These are phyloP conservation scores for Neocrepidodera transversa DNA, from an alignment of 2,888 invertebrate genomes.

Conservation along the genomic window DNA sequence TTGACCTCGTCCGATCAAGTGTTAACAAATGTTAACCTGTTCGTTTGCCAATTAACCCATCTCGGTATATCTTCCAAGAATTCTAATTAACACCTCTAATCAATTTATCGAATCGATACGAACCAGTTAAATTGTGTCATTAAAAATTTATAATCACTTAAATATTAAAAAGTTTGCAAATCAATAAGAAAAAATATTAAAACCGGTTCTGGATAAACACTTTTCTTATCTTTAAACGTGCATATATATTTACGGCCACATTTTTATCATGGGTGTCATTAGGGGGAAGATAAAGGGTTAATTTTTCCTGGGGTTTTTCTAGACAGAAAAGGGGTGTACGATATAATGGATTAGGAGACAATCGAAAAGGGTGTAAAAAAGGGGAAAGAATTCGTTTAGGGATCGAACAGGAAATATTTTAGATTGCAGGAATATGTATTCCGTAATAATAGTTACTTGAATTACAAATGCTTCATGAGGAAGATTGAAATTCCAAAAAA, in stretches of 20 bases:
- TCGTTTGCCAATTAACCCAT: constrained; percentile 43
- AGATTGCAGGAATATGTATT: neutral
- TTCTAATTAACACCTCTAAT: constrained; percentile 38
- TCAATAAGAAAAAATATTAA: too few relatives aligned
- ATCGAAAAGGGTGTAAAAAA: neutral
- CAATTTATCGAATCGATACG: constrained; percentile 10
- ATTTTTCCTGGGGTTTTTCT: constrained; percentile 12
- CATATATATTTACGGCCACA: constrained; percentile 33
- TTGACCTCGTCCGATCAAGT: constrained; percentile 48
- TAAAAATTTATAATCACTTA: neutral
- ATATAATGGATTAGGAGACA: neutral
- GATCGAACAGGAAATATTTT: neutral
- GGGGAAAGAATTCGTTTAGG: neutral
- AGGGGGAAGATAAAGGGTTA: constrained; percentile 8
- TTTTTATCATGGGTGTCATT: constrained; percentile 22
- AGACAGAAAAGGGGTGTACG: neutral
- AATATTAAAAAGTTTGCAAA: too few relatives aligned
- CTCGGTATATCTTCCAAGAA: constrained; percentile 41
- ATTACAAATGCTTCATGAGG: too few relatives aligned
- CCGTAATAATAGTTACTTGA: too few relatives aligned
- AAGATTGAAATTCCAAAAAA: too few relatives aligned
- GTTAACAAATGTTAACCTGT: constrained; percentile 50
- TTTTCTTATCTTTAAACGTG: constrained; percentile 44
- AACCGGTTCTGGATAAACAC: too few relatives aligned
- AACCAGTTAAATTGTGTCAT: neutral